phyloP scores from a whole-genome alignment of 2,888 invertebrate species.

The Acrobasis consociella region DNA sequence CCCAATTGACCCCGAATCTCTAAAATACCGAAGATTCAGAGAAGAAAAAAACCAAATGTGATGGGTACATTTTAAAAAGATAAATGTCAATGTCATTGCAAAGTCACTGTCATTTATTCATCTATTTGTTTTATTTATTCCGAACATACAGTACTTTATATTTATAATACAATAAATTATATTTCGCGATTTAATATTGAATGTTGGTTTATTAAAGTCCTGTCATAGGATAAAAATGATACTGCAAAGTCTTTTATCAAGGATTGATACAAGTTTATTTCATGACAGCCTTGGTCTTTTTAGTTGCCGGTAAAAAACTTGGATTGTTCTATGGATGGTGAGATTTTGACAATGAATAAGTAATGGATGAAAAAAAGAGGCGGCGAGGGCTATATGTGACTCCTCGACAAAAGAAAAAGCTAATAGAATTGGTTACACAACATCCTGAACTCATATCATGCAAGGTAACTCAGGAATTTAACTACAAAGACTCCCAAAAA shows the following conservation, averaged over 20 bases:
- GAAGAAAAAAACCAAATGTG: no score
- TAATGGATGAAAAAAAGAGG: conserved; percentile 58
- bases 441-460: conserved; percentile 64
- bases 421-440: conserved; percentile 63
- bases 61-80: no score
- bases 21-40: no score
- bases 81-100: no score
- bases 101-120: no score
- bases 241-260: neutral
- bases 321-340: neutral
- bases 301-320: neutral
- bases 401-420: conserved; percentile 65
- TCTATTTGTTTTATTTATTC: no score
- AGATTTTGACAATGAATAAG: neutral
- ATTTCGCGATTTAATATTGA: no score
- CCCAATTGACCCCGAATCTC: no score
- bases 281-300: no score
- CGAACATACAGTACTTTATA: no score
- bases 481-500: conserved; percentile 59
- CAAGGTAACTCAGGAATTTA: conserved; percentile 62
- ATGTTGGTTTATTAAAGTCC: neutral
- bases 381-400: conserved; percentile 59
- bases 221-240: neutral
- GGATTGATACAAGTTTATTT: no score
- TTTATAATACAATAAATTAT: no score